Evolutionary conservation across 2,888 invertebrate genomes (phyloP).

Genomic region (Ophraella communa): DNA sequence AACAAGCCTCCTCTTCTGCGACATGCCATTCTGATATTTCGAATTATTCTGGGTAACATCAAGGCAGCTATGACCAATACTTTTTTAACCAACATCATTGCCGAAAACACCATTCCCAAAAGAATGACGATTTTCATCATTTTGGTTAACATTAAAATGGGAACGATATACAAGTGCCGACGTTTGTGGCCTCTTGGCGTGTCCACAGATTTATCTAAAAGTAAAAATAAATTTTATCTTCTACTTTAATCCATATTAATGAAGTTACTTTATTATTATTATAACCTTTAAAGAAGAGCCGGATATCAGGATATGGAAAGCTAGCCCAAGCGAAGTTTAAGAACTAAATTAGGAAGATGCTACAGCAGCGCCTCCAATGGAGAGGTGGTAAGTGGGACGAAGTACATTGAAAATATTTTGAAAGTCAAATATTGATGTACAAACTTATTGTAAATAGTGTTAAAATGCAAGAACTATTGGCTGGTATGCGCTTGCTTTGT

Average conservation of each 20-base stretch:
- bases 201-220: conserved; percentile 18
- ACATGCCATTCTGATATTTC: conserved; percentile 43
- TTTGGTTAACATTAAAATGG: conserved; percentile 63
- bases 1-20: conserved; percentile 8
- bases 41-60: conserved; percentile 60
- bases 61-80: conserved; percentile 67
- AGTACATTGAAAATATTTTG: no score
- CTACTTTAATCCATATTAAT: neutral
- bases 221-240: neutral
- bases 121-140: conserved; percentile 66
- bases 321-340: no score
- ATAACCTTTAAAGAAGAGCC: no score
- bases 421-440: no score
- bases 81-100: conserved; percentile 72
- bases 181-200: conserved; percentile 24
- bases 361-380: no score
- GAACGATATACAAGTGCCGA: conserved; percentile 53
- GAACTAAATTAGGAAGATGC: no score
- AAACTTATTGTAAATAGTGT: no score
- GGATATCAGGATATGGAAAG: no score
- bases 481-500: no score
- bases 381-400: no score
- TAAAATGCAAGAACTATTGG: no score
- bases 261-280: no score
- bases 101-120: conserved; percentile 67